Evolutionary conservation across 2,113 vertebrate species (phyloP).

Genomic region (Periophthalmodon schlosseri): DNA sequence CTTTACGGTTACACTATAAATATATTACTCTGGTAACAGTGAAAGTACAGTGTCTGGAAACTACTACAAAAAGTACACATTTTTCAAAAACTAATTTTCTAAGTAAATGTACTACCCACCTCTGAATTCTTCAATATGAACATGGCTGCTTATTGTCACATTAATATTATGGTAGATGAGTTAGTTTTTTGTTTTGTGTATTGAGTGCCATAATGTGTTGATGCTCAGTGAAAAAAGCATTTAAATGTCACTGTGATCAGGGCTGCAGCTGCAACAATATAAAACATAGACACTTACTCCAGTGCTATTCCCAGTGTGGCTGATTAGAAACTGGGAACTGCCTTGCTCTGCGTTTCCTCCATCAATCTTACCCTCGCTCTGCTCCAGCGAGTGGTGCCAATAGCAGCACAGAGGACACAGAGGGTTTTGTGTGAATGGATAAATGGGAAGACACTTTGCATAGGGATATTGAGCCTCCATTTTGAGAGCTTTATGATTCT

Average conservation of each 20-base stretch:
- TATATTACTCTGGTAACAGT: too few species aligned
- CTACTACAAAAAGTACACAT: too few species aligned
- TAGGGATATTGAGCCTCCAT: not conserved
- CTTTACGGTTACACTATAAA: too few species aligned
- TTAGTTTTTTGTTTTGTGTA: not conserved
- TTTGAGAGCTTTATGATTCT: not conserved
- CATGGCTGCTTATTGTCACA: not conserved
- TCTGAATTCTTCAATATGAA: not conserved
- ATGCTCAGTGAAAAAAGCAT: not conserved
- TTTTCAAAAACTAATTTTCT: too few species aligned
- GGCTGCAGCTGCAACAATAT: constrained; percentile 1
- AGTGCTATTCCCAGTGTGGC: constrained; percentile 10
- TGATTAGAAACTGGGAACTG: constrained; percentile 32
- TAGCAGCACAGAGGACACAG: not conserved
- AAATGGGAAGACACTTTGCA: not conserved
- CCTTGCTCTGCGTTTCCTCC: constrained; percentile 13
- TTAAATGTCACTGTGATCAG: constrained; percentile 16
- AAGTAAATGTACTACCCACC: too few species aligned
- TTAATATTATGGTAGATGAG: not conserved
- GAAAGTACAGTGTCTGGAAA: too few species aligned
- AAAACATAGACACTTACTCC: constrained; percentile 24
- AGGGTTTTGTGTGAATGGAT: not conserved
- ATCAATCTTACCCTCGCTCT: constrained; percentile 5
- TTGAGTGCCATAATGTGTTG: constrained; percentile 11
- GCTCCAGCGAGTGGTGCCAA: constrained; percentile 10